A percentile compares a stretch with the other conserved stretches of the same genome.
These are phyloP conservation scores for Crax fasciolata DNA, from an alignment of 2,797 vertebrate genomes.

Conservation along the genomic window DNA sequence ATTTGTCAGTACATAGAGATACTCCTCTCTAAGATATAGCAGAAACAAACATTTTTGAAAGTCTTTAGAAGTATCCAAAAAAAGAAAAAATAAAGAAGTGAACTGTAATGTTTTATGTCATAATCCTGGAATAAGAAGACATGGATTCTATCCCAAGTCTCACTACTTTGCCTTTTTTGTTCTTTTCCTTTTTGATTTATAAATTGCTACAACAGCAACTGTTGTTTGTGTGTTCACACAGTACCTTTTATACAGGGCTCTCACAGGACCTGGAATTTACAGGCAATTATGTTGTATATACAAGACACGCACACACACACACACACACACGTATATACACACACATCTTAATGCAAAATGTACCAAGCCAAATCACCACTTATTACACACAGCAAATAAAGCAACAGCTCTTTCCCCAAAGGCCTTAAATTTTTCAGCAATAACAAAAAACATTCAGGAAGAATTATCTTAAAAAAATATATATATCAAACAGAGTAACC, in stretches of 20 bases:
- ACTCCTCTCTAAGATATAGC: not conserved
- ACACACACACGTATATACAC: not conserved
- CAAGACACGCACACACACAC: fast-evolving
- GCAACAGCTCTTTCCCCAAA: not conserved
- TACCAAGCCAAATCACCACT: not conserved
- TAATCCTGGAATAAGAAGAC: not conserved
- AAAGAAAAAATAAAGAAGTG: not conserved
- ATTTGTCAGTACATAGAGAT: not conserved
- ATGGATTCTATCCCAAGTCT: not conserved
- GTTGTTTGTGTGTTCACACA: too few species aligned
- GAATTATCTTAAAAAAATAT: not conserved
- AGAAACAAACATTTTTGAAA: not conserved
- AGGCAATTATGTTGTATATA: not conserved
- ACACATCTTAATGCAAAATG: not conserved
- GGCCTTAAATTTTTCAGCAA: not conserved
- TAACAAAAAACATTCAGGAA: not conserved
- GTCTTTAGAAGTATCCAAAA: not conserved
- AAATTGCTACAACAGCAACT: too few species aligned
- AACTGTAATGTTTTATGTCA: not conserved
- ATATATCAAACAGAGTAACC: not conserved
- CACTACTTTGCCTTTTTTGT: not conserved
- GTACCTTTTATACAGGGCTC: not conserved
- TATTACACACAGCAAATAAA: not conserved
- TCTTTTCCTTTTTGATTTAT: not conserved
- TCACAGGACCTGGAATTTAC: not conserved